Conservation (phyloP, 2,113 vertebrate genomes). For the Sander lucioperca region DNA sequence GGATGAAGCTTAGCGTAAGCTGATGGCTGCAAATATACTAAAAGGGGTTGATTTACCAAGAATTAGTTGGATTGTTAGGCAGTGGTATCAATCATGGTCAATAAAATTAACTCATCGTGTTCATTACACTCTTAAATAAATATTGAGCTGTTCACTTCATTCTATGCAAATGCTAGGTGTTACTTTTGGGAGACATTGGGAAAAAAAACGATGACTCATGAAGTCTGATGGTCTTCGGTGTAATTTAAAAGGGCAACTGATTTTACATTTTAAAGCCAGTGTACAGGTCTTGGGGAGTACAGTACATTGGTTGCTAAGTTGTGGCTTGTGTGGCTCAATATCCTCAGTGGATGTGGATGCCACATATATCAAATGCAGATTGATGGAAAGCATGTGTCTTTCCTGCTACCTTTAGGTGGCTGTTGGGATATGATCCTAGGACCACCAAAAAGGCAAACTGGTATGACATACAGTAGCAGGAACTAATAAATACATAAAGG, state of each 20-base stretch:
- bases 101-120: neutral
- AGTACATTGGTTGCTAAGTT: neutral
- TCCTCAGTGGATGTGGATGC: neutral
- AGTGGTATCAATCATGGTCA: neutral
- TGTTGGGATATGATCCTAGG: neutral
- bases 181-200: neutral
- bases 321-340: neutral
- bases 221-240: neutral
- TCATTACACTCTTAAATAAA: neutral
- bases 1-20: neutral
- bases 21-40: neutral
- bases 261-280: neutral
- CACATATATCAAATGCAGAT: neutral
- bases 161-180: slow-evolving; percentile 23
- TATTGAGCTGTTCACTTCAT: slow-evolving; percentile 15
- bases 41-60: neutral
- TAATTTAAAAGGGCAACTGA: neutral
- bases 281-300: neutral
- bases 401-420: neutral
- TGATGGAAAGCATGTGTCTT: neutral
- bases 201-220: slow-evolving; percentile 32
- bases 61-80: neutral
- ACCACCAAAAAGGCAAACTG: too few relatives aligned
- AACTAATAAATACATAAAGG: neutral
- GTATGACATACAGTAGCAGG: neutral